A percentile compares a stretch with the other conserved stretches of the same genome.
These are phyloP conservation scores for Conistra vaccinii DNA, from an alignment of 2,888 invertebrate genomes.

Conservation along the genomic window DNA sequence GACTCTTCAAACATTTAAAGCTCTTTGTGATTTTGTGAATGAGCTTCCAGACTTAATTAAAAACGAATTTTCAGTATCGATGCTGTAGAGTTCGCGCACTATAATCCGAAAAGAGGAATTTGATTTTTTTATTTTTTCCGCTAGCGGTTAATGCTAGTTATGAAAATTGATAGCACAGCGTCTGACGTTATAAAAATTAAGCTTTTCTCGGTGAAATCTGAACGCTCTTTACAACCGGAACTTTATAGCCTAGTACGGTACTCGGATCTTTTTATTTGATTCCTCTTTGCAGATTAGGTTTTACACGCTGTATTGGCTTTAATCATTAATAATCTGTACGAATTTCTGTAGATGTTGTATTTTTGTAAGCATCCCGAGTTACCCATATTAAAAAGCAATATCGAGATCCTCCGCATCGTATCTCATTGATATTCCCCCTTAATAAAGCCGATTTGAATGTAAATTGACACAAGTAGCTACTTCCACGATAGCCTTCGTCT, in stretches of 20 bases:
- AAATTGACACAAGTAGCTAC: slow-evolving; percentile 78
- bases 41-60: slow-evolving; percentile 72
- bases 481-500: slow-evolving; percentile 73
- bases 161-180: slow-evolving; percentile 61
- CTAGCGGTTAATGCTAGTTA: slow-evolving; percentile 56
- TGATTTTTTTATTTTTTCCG: slow-evolving; percentile 43
- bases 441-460: slow-evolving; percentile 78
- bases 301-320: slow-evolving; percentile 23
- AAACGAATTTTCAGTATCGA: slow-evolving; percentile 63
- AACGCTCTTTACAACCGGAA: slow-evolving; percentile 27
- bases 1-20: slow-evolving; percentile 72
- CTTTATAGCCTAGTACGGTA: slow-evolving; percentile 29
- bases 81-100: slow-evolving; percentile 49
- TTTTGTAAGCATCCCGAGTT: slow-evolving; percentile 35
- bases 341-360: slow-evolving; percentile 32
- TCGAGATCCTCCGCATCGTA: slow-evolving; percentile 63
- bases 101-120: slow-evolving; percentile 60
- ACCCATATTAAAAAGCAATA: slow-evolving; percentile 63
- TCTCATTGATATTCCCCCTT: slow-evolving; percentile 78
- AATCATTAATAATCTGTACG: slow-evolving; percentile 26
- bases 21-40: slow-evolving; percentile 67
- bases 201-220: slow-evolving; percentile 52
- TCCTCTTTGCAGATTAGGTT: slow-evolving; percentile 33
- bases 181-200: slow-evolving; percentile 55
- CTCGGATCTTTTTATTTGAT: slow-evolving; percentile 27